Evolutionary conservation across 2,797 vertebrate genomes (phyloP).

Genomic region (Eulemur albifrons): DNA sequence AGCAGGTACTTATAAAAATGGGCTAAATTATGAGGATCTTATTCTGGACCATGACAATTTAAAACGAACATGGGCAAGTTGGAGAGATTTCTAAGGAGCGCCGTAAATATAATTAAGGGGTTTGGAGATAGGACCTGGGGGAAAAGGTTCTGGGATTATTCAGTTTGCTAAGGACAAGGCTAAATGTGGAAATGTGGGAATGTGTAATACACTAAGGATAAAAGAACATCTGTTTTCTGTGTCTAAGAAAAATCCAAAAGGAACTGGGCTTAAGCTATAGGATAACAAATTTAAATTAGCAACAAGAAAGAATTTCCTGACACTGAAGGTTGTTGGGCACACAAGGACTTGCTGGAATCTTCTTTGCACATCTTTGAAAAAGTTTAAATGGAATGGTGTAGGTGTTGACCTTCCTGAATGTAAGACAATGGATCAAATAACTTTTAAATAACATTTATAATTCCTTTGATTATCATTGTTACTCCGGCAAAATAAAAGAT

Average conservation of each 20-base stretch:
- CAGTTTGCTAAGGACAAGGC: conserved; percentile 35
- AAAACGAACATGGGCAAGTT: background rate
- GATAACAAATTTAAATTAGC: conserved; percentile 73
- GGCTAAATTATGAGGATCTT: background rate
- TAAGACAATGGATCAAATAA: background rate
- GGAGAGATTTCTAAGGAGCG: conserved; percentile 8
- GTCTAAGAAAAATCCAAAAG: conserved; percentile 65
- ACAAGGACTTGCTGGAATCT: conserved; percentile 25
- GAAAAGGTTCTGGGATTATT: conserved; percentile 33
- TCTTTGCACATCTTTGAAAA: conserved; percentile 36
- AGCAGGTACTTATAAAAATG: conserved; percentile 13
- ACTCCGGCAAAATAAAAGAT: conserved; percentile 30
- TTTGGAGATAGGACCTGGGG: background rate
- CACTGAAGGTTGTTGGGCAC: background rate
- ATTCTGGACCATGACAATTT: background rate
- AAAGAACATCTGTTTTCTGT: conserved; percentile 74
- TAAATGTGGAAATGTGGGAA: conserved; percentile 51
- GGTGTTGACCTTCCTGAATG: conserved; percentile 64
- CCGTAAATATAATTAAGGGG: background rate
- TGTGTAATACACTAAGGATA: conserved; percentile 28
- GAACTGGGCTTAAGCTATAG: conserved; percentile 68
- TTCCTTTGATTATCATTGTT: background rate
- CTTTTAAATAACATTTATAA: conserved; percentile 36
- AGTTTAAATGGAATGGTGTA: conserved; percentile 63
- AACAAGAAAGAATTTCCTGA: conserved; percentile 72